A percentile compares a stretch with the other conserved stretches of the same genome.
Evolutionary conservation across 2,797 vertebrate species (phyloP).

Genomic region (Thaleichthys pacificus): DNA sequence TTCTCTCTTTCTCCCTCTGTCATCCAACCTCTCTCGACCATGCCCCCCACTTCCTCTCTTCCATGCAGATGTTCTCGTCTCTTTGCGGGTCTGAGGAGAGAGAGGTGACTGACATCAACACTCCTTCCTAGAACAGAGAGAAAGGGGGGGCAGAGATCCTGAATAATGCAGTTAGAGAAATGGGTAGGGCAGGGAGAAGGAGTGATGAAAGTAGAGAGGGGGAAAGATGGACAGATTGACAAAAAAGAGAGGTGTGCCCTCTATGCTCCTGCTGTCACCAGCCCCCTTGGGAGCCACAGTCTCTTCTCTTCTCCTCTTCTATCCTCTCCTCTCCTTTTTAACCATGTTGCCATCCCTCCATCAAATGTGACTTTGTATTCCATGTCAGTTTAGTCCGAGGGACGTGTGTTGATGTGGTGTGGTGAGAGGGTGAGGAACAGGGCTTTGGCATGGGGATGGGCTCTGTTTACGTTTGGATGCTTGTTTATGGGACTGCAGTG

Average conservation of each 20-base stretch:
- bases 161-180: conserved; percentile 75
- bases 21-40: too few relatives aligned
- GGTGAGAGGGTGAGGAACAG: conserved; percentile 18
- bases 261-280: conserved; percentile 65
- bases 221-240: conserved; percentile 54
- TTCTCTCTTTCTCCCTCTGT: not conserved
- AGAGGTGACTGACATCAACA: conserved; percentile 21
- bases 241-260: conserved; percentile 36
- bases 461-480: conserved; percentile 79
- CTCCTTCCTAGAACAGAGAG: conserved; percentile 53
- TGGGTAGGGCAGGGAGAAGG: conserved; percentile 56
- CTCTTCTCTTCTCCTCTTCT: too few relatives aligned
- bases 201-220: conserved; percentile 32
- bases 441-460: conserved; percentile 56
- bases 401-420: conserved; percentile 35
- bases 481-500: conserved; percentile 63
- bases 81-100: conserved; percentile 53
- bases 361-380: not conserved
- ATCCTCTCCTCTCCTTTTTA: too few relatives aligned
- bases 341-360: too few relatives aligned
- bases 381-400: not conserved
- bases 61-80: conserved; percentile 37
- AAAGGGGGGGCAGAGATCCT: conserved; percentile 59
- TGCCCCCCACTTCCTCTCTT: too few relatives aligned
- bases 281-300: conserved; percentile 63